phyloP scores from a whole-genome alignment of 2,113 vertebrate genomes.

The Corynorhinus townsendii region DNA sequence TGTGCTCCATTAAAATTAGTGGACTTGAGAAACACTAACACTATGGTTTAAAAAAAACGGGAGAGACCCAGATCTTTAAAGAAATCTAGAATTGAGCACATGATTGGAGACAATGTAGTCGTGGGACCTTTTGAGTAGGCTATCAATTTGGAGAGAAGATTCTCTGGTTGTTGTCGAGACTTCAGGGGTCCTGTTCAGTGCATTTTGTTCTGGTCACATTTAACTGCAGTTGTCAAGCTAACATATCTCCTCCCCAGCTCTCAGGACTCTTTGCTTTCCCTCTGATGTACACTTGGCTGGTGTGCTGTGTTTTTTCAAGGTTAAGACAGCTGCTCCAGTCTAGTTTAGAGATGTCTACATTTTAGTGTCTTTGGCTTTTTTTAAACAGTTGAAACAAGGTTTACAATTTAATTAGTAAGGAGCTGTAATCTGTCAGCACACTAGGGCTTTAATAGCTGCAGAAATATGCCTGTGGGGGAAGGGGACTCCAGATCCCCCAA shows the following conservation, averaged over 20 bases:
- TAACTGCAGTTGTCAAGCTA: background rate
- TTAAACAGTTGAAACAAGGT: conserved; percentile 40
- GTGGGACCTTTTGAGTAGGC: background rate
- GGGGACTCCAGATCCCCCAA: background rate
- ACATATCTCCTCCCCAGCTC: background rate
- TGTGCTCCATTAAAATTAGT: background rate
- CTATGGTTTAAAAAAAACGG: background rate
- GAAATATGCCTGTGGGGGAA: background rate
- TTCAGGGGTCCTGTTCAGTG: background rate
- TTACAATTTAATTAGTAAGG: conserved; percentile 46
- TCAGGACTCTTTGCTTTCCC: background rate
- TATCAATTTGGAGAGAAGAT: background rate
- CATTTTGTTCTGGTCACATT: background rate
- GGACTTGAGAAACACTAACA: background rate
- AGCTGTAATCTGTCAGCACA: background rate
- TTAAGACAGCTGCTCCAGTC: conserved; percentile 11
- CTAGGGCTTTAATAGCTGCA: background rate
- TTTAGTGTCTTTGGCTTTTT: conserved; percentile 17
- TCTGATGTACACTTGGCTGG: background rate
- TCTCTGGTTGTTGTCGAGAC: background rate
- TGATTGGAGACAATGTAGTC: no score
- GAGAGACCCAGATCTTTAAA: background rate
- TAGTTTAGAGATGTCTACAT: conserved; percentile 10
- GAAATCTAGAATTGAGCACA: background rate
- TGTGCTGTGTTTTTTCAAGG: conserved; percentile 47